These are phyloP conservation scores for Marmota flaviventris DNA, from an alignment of 2,113 vertebrate genomes.

Conservation along the genomic window DNA sequence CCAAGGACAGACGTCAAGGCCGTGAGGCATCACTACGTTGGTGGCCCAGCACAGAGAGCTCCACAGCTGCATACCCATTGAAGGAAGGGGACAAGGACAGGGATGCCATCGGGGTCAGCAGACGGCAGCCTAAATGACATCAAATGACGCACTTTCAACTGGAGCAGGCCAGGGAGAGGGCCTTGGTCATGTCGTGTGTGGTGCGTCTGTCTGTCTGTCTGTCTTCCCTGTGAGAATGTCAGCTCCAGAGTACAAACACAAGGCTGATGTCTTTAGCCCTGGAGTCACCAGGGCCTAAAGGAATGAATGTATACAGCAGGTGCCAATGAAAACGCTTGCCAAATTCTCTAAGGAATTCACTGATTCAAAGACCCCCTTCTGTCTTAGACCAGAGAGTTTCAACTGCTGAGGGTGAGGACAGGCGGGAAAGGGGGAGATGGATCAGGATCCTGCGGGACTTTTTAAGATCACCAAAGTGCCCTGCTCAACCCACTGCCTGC, in stretches of 20 bases:
- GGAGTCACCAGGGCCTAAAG: not conserved
- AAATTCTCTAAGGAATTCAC: too few species aligned
- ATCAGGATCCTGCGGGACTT: not conserved
- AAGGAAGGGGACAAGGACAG: not conserved
- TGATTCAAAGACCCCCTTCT: not conserved
- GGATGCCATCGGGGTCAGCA: not conserved
- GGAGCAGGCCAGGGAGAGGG: not conserved
- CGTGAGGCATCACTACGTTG: fast-evolving
- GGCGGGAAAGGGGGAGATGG: too few species aligned
- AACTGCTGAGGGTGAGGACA: not conserved
- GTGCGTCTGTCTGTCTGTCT: not conserved
- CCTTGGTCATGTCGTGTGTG: fast-evolving
- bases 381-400: not conserved
- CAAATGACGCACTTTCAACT: fast-evolving
- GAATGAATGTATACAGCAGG: not conserved
- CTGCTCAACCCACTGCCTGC: not conserved
- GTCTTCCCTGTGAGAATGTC: not conserved
- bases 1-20: not conserved
- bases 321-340: too few species aligned
- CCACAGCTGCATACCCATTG: too few species aligned
- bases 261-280: not conserved
- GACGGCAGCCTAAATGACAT: not conserved
- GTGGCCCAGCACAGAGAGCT: not conserved
- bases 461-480: not conserved
- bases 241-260: not conserved